Conservation (phyloP, 2,113 vertebrate genomes). For the Hiodon alosoides region DNA sequence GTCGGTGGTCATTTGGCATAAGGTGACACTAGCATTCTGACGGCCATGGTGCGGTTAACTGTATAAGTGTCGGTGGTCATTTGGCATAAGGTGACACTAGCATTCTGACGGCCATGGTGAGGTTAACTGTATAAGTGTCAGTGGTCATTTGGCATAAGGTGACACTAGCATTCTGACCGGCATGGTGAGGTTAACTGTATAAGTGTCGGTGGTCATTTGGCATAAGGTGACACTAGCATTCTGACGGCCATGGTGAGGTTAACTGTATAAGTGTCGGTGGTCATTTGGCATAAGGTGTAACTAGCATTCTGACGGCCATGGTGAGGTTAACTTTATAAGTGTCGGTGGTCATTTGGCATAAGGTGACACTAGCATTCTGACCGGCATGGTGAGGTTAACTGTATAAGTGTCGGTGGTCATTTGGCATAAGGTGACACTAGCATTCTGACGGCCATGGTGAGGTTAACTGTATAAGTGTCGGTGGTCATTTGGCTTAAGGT, state of each 20-base stretch:
- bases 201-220: conserved; percentile 21
- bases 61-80: conserved; percentile 17
- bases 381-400: background rate
- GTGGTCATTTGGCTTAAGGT: conserved; percentile 27
- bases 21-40: conserved; percentile 35
- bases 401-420: conserved; percentile 14
- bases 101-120: conserved; percentile 28
- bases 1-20: conserved; percentile 22
- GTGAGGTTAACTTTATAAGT: conserved; percentile 6
- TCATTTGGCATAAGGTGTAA: conserved; percentile 26
- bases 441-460: conserved; percentile 28
- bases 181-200: conserved; percentile 14
- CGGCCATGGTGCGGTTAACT: conserved; percentile 18
- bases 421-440: conserved; percentile 29
- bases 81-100: conserved; percentile 29
- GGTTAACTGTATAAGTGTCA: background rate
- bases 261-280: conserved; percentile 15
- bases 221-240: conserved; percentile 32
- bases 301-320: conserved; percentile 32
- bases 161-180: conserved; percentile 32
- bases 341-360: conserved; percentile 23
- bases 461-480: conserved; percentile 15
- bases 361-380: conserved; percentile 35
- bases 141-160: conserved; percentile 28
- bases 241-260: conserved; percentile 23